Percentiles rank a stretch among this genome's conserved stretches.
Conservation (phyloP, 37 sponge, comb jelly and placozoan species). For the Chondrilla cf. caribensis region DNA sequence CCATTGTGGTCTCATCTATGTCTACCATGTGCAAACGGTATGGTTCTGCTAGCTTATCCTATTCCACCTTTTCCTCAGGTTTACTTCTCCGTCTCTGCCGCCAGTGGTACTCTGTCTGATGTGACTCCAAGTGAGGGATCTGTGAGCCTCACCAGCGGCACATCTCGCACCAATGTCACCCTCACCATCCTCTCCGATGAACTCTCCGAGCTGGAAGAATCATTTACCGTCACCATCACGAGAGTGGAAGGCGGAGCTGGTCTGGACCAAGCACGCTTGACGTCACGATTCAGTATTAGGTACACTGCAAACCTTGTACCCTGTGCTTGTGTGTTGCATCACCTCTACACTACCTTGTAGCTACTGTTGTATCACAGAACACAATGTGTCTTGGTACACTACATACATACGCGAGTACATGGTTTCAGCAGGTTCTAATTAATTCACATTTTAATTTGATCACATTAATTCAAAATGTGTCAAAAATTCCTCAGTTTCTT, state of each 20-base stretch:
- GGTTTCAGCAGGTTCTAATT: too few species aligned
- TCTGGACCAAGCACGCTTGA: constrained; percentile 34
- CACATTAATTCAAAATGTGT: too few species aligned
- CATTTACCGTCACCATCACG: constrained; percentile 57
- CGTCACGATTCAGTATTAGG: constrained; percentile 52
- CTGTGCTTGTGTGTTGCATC: background rate
- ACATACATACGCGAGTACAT: background rate
- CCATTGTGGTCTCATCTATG: too few species aligned
- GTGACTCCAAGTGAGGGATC: constrained; percentile 43
- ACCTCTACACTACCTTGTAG: background rate
- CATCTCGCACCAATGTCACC: background rate
- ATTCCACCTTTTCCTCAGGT: too few species aligned
- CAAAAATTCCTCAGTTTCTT: too few species aligned
- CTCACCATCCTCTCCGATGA: constrained; percentile 62
- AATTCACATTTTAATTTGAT: too few species aligned
- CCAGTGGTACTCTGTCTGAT: background rate
- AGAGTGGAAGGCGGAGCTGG: constrained; percentile 40
- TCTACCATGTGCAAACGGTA: too few species aligned
- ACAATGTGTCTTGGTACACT: background rate
- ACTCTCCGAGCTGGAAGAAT: constrained; percentile 65
- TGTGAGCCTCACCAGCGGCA: constrained; percentile 24
- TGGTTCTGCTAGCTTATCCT: too few species aligned
- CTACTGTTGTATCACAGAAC: background rate
- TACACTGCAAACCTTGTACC: too few species aligned
- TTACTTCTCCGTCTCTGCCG: constrained; percentile 14